Conservation (phyloP, 1,140 invertebrate species). For the Hyles vespertilio region DNA sequence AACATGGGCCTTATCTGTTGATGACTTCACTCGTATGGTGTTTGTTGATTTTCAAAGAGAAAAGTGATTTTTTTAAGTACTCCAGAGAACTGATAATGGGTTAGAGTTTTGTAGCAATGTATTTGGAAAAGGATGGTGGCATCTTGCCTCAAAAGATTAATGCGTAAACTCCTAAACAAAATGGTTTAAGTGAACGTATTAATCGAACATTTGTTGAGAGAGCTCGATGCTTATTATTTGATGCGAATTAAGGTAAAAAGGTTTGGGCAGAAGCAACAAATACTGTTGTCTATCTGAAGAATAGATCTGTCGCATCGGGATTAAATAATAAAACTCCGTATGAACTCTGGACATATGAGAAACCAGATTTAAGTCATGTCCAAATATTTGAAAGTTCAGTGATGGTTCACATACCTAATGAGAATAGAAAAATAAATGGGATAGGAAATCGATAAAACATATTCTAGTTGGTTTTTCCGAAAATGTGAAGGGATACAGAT, state of each 20-base stretch:
- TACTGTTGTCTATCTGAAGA: too few relatives aligned
- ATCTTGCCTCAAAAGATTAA: conserved; percentile 14
- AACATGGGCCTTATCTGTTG: conserved; percentile 33
- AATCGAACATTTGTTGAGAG: conserved; percentile 19
- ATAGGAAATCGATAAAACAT: conserved; percentile 5
- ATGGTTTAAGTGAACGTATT: conserved; percentile 15
- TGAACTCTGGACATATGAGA: conserved; percentile 23
- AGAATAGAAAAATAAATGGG: conserved; percentile 10
- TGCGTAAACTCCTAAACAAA: conserved; percentile 19
- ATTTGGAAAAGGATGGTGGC: conserved; percentile 5
- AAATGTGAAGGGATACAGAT: background rate
- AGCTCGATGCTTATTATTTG: conserved; percentile 16
- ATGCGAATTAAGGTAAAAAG: conserved; percentile 1
- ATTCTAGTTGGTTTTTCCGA: background rate
- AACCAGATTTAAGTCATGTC: conserved; percentile 27
- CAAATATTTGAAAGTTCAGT: conserved; percentile 28
- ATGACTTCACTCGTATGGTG: conserved; percentile 6
- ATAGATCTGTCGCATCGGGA: background rate
- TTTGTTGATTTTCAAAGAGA: conserved; percentile 14
- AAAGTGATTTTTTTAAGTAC: conserved; percentile 25
- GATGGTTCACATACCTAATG: conserved; percentile 12
- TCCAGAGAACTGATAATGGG: conserved; percentile 37
- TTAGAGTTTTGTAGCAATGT: conserved; percentile 18
- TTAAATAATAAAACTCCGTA: background rate
- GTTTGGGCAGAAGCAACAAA: background rate